A percentile compares a stretch with the other conserved stretches of the same genome.
Evolutionary conservation across 2,888 invertebrate species (phyloP).

Genomic region (Ichneumoninae sp.): DNA sequence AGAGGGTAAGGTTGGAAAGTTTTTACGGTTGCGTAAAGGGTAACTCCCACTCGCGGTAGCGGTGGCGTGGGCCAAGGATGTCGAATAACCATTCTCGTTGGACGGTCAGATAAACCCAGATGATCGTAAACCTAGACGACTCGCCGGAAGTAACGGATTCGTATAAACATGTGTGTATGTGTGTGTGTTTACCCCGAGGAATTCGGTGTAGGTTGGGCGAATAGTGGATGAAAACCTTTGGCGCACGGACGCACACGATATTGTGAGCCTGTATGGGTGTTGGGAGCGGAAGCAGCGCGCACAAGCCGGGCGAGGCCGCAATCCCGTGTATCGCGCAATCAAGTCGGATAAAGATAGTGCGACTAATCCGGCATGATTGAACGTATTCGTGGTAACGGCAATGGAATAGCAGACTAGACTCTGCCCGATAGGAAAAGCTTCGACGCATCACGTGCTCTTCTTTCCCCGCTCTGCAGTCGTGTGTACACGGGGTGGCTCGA

Average conservation of each 20-base stretch:
- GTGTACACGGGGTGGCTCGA: not conserved
- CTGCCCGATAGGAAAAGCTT: constrained; percentile 22
- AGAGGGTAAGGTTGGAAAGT: constrained; percentile 28
- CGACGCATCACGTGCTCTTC: not conserved
- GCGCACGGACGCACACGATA: constrained; percentile 29
- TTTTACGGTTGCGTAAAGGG: constrained; percentile 41
- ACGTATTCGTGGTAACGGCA: constrained; percentile 56
- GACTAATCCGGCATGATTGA: constrained; percentile 68
- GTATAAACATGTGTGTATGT: constrained; percentile 7
- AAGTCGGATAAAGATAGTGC: constrained; percentile 63
- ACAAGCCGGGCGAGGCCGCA: constrained; percentile 38
- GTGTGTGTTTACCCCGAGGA: constrained; percentile 31
- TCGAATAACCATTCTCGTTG: constrained; percentile 61
- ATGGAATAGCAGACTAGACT: not conserved
- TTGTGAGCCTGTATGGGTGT: constrained; percentile 16
- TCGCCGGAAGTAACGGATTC: constrained; percentile 60
- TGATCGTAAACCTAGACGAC: constrained; percentile 62
- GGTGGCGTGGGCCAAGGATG: constrained; percentile 31
- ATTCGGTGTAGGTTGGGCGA: constrained; percentile 51
- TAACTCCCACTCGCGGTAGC: constrained; percentile 18
- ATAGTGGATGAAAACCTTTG: constrained; percentile 36
- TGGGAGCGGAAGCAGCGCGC: not conserved
- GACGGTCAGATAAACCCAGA: constrained; percentile 62
- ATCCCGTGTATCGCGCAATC: constrained; percentile 64
- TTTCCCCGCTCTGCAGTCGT: not conserved